A percentile compares a stretch with the other conserved stretches of the same genome.
Conservation (phyloP, 2,888 invertebrate species). For the Idaea biselata region DNA sequence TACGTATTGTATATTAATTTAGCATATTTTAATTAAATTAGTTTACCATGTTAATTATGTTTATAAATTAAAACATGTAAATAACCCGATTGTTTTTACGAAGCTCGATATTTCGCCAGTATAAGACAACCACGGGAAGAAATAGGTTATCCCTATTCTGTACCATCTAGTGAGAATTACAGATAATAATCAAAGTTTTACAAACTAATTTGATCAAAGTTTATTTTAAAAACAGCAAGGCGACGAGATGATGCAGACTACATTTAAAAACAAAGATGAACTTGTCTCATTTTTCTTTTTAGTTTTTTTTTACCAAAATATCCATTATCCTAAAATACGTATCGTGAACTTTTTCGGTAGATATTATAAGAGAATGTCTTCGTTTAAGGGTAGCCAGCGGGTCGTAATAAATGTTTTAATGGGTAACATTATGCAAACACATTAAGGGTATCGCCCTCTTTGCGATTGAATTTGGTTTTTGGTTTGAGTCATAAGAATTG, state of each 20-base stretch:
- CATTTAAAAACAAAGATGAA: neutral
- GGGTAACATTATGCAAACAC: conserved; percentile 77
- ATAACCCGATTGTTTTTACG: too few relatives aligned
- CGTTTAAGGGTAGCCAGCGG: conserved; percentile 43
- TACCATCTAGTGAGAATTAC: too few relatives aligned
- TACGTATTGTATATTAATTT: too few relatives aligned
- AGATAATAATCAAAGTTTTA: too few relatives aligned
- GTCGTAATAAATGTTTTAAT: conserved; percentile 77
- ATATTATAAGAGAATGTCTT: conserved; percentile 30
- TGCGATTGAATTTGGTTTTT: conserved; percentile 39
- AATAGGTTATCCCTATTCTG: too few relatives aligned
- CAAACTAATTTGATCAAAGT: too few relatives aligned
- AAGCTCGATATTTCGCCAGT: too few relatives aligned
- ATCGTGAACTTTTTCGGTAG: conserved; percentile 14
- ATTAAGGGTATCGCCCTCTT: conserved; percentile 71
- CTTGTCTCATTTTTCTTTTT: neutral
- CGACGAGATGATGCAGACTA: neutral
- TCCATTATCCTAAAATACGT: conserved; percentile 1
- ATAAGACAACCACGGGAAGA: too few relatives aligned
- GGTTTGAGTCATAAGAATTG: conserved; percentile 7
- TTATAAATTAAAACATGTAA: too few relatives aligned
- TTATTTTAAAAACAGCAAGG: too few relatives aligned
- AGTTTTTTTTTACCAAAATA: neutral
- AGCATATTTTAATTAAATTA: too few relatives aligned
- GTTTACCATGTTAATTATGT: too few relatives aligned